Percentiles rank a stretch among this genome's conserved stretches.
phyloP scores from a whole-genome alignment of 2,797 vertebrate species.

The Pseudotriccus pelzelni region DNA sequence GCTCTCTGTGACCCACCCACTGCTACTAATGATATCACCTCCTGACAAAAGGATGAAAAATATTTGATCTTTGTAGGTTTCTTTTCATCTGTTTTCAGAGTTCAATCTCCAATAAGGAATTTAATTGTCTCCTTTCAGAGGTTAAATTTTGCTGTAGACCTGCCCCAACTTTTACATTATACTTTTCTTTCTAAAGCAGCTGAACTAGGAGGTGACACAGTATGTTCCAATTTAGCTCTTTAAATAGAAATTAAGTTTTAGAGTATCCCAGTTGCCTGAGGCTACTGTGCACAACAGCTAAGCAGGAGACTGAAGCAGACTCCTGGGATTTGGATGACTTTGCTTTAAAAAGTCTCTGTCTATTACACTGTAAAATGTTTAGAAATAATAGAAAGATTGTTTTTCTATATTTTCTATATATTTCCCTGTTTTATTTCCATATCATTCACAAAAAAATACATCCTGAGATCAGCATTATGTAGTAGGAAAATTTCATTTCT shows the following conservation, averaged over 20 bases:
- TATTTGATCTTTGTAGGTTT: background rate
- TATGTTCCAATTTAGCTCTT: background rate
- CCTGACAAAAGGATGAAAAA: background rate
- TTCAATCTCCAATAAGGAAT: background rate
- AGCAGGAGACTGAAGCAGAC: background rate
- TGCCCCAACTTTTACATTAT: background rate
- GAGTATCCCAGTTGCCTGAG: background rate
- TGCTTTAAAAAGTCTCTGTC: background rate
- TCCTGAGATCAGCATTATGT: background rate
- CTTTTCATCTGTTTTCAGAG: background rate
- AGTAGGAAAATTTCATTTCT: background rate
- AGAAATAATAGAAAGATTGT: background rate
- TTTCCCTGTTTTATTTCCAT: background rate
- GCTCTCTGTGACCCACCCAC: background rate
- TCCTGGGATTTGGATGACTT: background rate
- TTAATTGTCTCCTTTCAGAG: background rate
- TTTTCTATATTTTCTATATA: background rate
- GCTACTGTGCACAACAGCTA: background rate
- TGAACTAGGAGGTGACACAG: background rate
- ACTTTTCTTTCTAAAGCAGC: background rate
- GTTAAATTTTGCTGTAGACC: background rate
- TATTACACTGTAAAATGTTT: background rate
- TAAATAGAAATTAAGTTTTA: background rate
- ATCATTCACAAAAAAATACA: background rate
- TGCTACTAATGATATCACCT: background rate